These are phyloP conservation scores for Epirrita christyi DNA, from an alignment of 2,888 invertebrate species.

Conservation along the genomic window DNA sequence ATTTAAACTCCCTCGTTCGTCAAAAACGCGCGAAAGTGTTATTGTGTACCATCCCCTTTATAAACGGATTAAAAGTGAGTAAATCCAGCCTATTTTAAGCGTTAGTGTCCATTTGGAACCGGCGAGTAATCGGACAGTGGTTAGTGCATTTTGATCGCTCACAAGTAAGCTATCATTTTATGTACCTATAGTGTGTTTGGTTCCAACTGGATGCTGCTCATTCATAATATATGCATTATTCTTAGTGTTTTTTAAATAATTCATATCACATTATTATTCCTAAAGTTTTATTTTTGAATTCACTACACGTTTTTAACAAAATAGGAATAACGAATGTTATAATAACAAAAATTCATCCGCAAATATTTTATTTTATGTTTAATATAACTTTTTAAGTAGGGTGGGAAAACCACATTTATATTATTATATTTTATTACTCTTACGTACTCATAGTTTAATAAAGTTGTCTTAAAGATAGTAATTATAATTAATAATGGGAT, in stretches of 20 bases:
- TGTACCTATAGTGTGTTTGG: constrained; percentile 36
- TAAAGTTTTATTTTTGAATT: too few species aligned
- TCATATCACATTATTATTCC: neutral
- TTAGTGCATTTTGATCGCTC: constrained; percentile 43
- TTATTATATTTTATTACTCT: too few species aligned
- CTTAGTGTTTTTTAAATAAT: neutral
- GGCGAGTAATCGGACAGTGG: constrained; percentile 48
- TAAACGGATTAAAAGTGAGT: constrained; percentile 64
- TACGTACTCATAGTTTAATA: too few species aligned
- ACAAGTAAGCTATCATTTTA: constrained; percentile 47
- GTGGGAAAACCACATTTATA: too few species aligned
- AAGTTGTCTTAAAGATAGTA: too few species aligned
- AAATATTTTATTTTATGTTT: too few species aligned
- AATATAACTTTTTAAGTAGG: too few species aligned
- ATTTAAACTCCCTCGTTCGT: constrained; percentile 35
- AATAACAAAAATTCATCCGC: too few species aligned
- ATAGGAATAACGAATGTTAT: too few species aligned
- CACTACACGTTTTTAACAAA: too few species aligned
- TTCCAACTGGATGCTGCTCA: constrained; percentile 51
- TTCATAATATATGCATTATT: constrained; percentile 6
- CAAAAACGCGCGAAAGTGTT: constrained; percentile 57
- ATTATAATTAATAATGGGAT: too few species aligned
- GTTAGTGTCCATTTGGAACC: constrained; percentile 50
- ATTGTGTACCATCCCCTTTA: constrained; percentile 43
- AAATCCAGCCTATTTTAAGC: constrained; percentile 41